phyloP scores from a whole-genome alignment of 2,797 vertebrate genomes.

The Perodicticus potto region DNA sequence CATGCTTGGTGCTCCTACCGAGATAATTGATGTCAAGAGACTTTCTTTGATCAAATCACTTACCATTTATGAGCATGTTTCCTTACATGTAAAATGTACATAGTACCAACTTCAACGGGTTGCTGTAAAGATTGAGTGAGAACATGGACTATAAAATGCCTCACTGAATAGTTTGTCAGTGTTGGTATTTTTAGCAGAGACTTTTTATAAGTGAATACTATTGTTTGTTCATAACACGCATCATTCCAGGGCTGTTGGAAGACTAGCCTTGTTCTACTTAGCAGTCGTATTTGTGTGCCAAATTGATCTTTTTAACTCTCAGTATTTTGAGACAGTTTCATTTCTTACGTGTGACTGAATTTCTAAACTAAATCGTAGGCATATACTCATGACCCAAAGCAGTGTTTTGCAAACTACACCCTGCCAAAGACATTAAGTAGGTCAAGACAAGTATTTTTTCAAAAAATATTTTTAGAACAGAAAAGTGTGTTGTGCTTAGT shows the following conservation, averaged over 20 bases:
- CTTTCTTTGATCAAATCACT: background rate
- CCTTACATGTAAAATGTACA: background rate
- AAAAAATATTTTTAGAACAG: constrained; percentile 12
- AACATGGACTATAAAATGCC: background rate
- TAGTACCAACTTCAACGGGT: background rate
- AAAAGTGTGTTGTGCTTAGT: constrained; percentile 41
- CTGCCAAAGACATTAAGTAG: background rate
- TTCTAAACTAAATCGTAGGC: background rate
- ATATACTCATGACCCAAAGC: background rate
- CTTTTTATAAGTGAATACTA: background rate
- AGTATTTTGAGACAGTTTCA: constrained; percentile 36
- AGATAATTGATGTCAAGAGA: background rate
- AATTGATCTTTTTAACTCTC: background rate
- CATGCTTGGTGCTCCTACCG: background rate
- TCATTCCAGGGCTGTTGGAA: background rate
- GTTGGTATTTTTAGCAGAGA: constrained; percentile 3
- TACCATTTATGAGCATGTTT: constrained; percentile 1
- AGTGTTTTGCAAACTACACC: constrained; percentile 24
- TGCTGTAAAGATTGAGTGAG: background rate
- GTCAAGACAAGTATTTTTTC: constrained; percentile 10
- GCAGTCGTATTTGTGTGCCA: background rate
- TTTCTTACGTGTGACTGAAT: constrained; percentile 47
- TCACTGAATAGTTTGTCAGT: background rate
- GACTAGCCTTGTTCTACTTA: background rate
- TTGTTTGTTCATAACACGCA: background rate